phyloP scores from a whole-genome alignment of 1,140 invertebrate species.

The Euglossa dilemma region DNA sequence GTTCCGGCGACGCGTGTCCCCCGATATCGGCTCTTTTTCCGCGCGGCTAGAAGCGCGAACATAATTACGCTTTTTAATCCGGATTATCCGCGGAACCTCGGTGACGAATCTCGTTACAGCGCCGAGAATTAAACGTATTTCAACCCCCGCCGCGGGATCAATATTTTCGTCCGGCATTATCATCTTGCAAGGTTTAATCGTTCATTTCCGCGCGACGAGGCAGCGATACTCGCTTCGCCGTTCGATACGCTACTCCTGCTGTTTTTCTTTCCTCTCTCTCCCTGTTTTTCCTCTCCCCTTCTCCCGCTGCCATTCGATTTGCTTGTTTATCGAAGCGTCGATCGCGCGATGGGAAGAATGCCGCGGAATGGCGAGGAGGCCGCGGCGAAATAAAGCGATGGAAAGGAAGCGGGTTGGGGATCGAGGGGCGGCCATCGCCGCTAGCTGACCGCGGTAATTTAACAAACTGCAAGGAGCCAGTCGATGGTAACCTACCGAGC shows the following conservation, averaged over 20 bases:
- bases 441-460: conserved; percentile 24
- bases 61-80: neutral
- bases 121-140: neutral
- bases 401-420: neutral
- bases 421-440: neutral
- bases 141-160: neutral
- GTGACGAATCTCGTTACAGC: neutral
- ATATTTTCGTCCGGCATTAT: neutral
- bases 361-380: neutral
- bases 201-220: neutral
- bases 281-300: no score
- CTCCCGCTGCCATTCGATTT: neutral
- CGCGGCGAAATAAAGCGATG: neutral
- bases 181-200: neutral
- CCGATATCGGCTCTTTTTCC: neutral
- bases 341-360: neutral
- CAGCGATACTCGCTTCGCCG: neutral
- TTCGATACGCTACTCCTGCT: no score
- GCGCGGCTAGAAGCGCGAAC: no score
- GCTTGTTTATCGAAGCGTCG: conserved; percentile 13
- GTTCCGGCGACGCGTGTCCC: no score
- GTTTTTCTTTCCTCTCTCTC: no score
- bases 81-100: neutral
- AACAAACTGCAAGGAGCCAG: conserved; percentile 20
- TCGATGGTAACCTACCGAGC: neutral